These are phyloP conservation scores for Sarcoramphus papa DNA, from an alignment of 2,797 vertebrate species.

Conservation along the genomic window DNA sequence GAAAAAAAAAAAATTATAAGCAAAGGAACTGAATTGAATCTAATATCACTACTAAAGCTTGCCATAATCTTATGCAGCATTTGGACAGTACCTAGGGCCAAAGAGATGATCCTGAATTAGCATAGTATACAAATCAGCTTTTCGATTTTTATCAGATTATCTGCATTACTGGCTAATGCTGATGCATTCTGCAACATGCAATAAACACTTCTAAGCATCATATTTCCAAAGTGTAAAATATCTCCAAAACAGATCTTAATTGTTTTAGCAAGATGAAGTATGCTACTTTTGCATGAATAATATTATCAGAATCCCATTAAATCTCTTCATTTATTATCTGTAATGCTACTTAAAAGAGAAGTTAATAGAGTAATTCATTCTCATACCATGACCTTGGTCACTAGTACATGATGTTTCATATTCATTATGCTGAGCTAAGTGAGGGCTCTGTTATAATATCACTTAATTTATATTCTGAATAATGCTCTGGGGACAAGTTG, in stretches of 20 bases:
- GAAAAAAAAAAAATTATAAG: slow-evolving; percentile 79
- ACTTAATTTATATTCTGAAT: slow-evolving; percentile 96
- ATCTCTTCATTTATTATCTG: slow-evolving; percentile 87
- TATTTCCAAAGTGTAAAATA: slow-evolving; percentile 64
- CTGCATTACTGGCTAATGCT: slow-evolving; percentile 77
- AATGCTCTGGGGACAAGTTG: slow-evolving; percentile 85
- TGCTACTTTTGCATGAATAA: slow-evolving; percentile 83
- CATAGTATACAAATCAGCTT: slow-evolving; percentile 85
- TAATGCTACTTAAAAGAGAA: slow-evolving; percentile 91
- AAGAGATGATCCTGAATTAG: slow-evolving; percentile 84
- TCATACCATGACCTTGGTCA: slow-evolving; percentile 91
- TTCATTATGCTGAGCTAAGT: slow-evolving; percentile 93
- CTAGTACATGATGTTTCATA: slow-evolving; percentile 90
- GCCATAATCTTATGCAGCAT: slow-evolving; percentile 80
- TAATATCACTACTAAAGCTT: slow-evolving; percentile 87
- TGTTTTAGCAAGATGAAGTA: slow-evolving; percentile 79
- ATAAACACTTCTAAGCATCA: slow-evolving; percentile 58
- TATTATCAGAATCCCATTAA: slow-evolving; percentile 80
- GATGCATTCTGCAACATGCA: slow-evolving; percentile 58
- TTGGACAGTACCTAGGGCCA: slow-evolving; percentile 75
- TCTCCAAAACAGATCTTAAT: slow-evolving; percentile 64
- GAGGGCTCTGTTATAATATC: slow-evolving; percentile 89
- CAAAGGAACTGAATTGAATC: slow-evolving; percentile 86
- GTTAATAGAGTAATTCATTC: slow-evolving; percentile 97
- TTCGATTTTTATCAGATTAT: slow-evolving; percentile 86